Conservation (phyloP, 2,113 vertebrate species). For the Bubo scandiacus region DNA sequence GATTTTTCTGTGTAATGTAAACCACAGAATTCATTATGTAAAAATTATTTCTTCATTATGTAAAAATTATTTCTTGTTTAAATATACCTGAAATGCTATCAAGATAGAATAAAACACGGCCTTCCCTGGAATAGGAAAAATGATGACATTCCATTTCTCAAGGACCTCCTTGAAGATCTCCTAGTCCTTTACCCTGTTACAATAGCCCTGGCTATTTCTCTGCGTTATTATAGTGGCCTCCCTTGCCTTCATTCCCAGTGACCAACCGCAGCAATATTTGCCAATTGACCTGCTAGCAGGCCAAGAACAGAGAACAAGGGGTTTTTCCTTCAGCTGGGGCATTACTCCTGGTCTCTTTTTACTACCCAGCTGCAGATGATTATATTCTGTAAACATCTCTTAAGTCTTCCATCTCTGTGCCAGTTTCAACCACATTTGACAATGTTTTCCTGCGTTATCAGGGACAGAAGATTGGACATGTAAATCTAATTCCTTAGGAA, state of each 20-base stretch:
- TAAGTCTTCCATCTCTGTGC: background rate
- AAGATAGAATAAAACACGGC: background rate
- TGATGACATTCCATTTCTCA: background rate
- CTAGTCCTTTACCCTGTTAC: background rate
- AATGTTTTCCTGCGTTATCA: background rate
- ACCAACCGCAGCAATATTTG: background rate
- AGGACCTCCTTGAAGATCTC: background rate
- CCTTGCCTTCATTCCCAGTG: background rate
- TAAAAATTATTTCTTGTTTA: background rate
- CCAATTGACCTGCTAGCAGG: background rate
- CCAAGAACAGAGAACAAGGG: background rate
- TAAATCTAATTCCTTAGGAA: slow-evolving; percentile 4
- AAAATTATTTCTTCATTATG: background rate
- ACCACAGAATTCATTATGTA: background rate
- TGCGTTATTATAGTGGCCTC: background rate
- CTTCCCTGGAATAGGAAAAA: background rate
- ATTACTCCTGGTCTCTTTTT: background rate
- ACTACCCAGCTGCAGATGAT: background rate
- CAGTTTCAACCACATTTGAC: background rate
- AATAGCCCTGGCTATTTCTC: background rate
- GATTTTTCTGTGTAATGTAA: background rate
- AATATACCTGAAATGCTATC: background rate
- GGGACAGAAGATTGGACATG: background rate
- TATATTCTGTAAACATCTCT: background rate
- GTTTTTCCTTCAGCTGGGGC: background rate